Conservation (phyloP, 1,140 invertebrate genomes). For the Zelostemma sp. region DNA sequence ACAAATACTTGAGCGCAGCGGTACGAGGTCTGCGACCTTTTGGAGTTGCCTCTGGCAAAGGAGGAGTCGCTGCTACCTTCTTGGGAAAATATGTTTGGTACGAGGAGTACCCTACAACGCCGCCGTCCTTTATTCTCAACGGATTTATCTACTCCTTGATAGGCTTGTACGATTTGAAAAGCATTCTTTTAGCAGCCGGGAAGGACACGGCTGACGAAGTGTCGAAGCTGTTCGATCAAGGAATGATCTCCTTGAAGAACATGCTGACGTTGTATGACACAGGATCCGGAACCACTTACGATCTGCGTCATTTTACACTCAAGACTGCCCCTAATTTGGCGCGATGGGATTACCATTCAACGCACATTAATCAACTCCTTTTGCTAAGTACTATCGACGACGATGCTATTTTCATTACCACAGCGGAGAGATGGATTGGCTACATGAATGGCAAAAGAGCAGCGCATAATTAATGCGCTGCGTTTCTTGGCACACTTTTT, state of each 20-base stretch:
- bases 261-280: constrained; percentile 95
- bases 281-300: constrained; percentile 96
- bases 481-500: too few species aligned
- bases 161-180: constrained; percentile 93
- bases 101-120: constrained; percentile 98
- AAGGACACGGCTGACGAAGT: constrained; percentile 75
- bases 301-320: constrained; percentile 92
- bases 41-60: constrained; percentile 75
- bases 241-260: constrained; percentile 89
- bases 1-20: constrained; percentile 85
- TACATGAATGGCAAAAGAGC: constrained; percentile 97
- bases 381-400: constrained; percentile 89
- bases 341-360: constrained; percentile 98
- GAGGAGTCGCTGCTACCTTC: constrained; percentile 89
- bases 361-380: constrained; percentile 96
- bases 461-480: constrained; percentile 84
- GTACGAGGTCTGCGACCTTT: constrained; percentile 86
- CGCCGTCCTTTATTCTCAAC: constrained; percentile 96
- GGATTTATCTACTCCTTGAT: constrained; percentile 98
- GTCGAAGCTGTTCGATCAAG: constrained; percentile 83
- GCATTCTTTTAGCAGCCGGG: constrained; percentile 72
- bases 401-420: constrained; percentile 84
- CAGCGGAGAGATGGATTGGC: constrained; percentile 93
- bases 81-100: constrained; percentile 89
- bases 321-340: constrained; percentile 92